Evolutionary conservation across 2,113 vertebrate species (phyloP).

Genomic region (Galeopterus variegatus): DNA sequence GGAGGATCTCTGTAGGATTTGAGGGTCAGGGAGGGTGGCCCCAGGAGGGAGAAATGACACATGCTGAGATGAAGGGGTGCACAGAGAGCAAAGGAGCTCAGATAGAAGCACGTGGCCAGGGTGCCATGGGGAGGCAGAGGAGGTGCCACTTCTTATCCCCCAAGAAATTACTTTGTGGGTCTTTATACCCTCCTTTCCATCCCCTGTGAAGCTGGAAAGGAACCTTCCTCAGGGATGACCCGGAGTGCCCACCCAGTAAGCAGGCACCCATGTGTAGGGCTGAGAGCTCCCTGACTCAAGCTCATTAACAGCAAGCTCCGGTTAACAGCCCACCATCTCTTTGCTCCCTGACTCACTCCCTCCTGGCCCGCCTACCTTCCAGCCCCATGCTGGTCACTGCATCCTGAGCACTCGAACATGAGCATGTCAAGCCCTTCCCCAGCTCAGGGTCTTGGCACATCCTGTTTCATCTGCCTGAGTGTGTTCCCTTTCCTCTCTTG

Average conservation of each 20-base stretch:
- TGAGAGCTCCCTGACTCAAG: background rate
- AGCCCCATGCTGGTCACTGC: background rate
- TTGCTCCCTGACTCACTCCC: background rate
- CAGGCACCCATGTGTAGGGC: background rate
- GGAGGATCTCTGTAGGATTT: no score
- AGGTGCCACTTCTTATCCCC: background rate
- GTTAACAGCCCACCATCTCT: background rate
- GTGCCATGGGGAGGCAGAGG: fast-evolving
- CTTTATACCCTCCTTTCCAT: no score
- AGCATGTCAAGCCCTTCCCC: background rate
- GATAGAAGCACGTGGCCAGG: background rate
- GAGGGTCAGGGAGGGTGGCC: no score
- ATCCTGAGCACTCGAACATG: background rate
- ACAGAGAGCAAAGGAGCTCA: no score
- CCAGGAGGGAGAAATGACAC: background rate
- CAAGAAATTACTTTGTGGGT: no score
- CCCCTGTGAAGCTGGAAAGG: background rate
- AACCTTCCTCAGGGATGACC: background rate
- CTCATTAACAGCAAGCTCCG: no score
- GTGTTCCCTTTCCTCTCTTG: background rate
- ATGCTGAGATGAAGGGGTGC: background rate
- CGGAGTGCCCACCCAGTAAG: background rate
- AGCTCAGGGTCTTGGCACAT: background rate
- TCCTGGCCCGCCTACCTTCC: background rate
- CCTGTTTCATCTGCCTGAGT: no score